Evolutionary conservation across 2,888 invertebrate species (phyloP), one percentile per base, ranked within the genome.

Genomic region (Tolmerus cingulatus): DNA sequence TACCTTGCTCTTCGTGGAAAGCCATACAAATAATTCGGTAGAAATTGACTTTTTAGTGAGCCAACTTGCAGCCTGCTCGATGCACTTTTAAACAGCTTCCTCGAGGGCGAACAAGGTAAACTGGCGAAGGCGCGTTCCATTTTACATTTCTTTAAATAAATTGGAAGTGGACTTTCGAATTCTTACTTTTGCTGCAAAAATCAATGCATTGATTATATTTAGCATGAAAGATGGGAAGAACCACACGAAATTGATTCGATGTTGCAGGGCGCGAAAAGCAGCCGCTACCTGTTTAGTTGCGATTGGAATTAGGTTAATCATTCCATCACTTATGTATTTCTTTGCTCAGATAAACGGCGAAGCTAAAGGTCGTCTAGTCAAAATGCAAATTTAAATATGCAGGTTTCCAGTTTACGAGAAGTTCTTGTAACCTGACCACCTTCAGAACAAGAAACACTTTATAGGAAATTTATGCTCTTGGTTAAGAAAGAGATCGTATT

Each of bases 121-220:
- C 79, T 79, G 51, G 79, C 51, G 51, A 51, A 79, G 51, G 51
- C 51, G 46, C 23, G 30, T 30, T 79, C 51, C 16, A 7, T 79
- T 79, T 79, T 46, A 51, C 79, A 30, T 79, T 76, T 79, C 23
- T 51, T 79, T 79, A 79, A 79, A 79, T 79, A 79, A 51, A 27
- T 79, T 14, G 27, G 30, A 79, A 1, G 16, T 79, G 27, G 79
- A 66, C 51, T 79, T 79, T 79, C 51, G 51, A 79, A 79, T 55
- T 30, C 19, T 14, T 27, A 27, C 27, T 79, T 79, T 51, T 27
- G 51, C n/a, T 79, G 4, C 14, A 30, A 16, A 34, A 79, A 79
- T 79, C 79, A 27, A 79, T 79, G 51, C 46, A 79, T 79, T 51
- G 51, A 79, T 51, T 79, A 19, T 7, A 79, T 51, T 30, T 27